Evolutionary conservation across 1,140 invertebrate species (phyloP), one percentile per base, ranked within the genome.

Genomic region (Drosophila willistoni): DNA sequence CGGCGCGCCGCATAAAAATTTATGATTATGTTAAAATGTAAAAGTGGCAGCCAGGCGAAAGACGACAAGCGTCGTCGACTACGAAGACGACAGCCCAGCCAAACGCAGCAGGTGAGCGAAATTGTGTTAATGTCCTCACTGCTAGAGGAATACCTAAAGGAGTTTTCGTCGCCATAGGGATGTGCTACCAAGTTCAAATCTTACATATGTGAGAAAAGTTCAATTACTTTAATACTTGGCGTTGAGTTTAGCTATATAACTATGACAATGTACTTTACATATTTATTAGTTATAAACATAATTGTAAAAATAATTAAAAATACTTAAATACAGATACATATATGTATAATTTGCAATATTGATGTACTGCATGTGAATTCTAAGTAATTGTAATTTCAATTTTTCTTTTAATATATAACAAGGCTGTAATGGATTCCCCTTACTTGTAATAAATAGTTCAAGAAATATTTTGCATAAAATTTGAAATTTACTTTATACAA

Each of bases 11-110:
- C 84, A 89, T 89, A 89, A 89, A 89, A 89, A 89, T 89, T 89
- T 89, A 90, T 89, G 84, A 89, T 89, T 89, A 89, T 89, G 84
- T 89, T 90, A 84, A 84, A 89, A 89, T 90, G 84, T 90, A 84
- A 89, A 89, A 87, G 77, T 78, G 80, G 80, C 77, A 87, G 77
- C 41, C 65, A 69, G 54, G 51, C 69, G 67, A 72, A 47, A 64
- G 57, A 22, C 29, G 25, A 65, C 25, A 44, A 29, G 29, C 29
- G 29, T 29, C 29, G 29, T 29, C 34, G 19, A 17, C 44, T 19
- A 51, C 44, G 55, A 9, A 2, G 64, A 34, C 63, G 57, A 66
- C 25, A 51, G 57, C 51, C 39, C 33, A 62, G 57, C 51, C 51
- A 47, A 70, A 63, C 68, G 54, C 80, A 89, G 81, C 84, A 89